Evolutionary conservation across 1,140 invertebrate genomes (phyloP), one percentile per base, ranked within the genome.

Genomic region (Leguminivora glycinivorella): DNA sequence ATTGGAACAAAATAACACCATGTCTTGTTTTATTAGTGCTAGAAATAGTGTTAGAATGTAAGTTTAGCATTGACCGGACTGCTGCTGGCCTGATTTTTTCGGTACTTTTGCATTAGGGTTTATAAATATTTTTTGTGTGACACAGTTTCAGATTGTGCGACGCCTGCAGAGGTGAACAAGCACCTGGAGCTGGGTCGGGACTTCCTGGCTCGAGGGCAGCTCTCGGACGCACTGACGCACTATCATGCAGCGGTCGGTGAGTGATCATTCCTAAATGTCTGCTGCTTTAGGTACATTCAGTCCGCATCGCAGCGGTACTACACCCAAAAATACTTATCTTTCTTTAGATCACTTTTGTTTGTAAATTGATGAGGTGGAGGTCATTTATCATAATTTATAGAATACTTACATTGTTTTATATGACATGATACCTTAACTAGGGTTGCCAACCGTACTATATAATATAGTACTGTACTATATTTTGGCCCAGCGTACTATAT

Each of bases 171-270:
- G 88, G 95, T 99, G 56, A 95, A 98, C 79, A 96, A 95, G 82
- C 98, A 99, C 93, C 93, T 99, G 83, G 96, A 99, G 86, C 93
- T 98, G 87, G 98, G 98, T 1, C 96, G 96, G 88, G 95, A 98
- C 78, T 96, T 99, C 85, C 92, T 99, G 75, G 95, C 96, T 6
- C 95, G 95, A 77, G 98, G 98, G 56, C 97, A 99, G 87, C 94
- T 99, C 67, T 96, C 97, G 60, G 99, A 99, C 93, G 99, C 99
- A 0, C 90, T 99, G 26, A 96, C 96, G 60, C 98, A 99, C 87
- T 99, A 99, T 93, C 98, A 99, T 94, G 96, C 97, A 70, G 99
- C 99, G 78, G 97, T 99, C 83, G 98, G 98, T 98, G 91, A 94
- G 95, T 87, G 29, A 17, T 58, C 26, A 34, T 9, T 63, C 58